Base-by-base conservation (phyloP, 2,797 vertebrate species). In the Cetoscarus ocellatus region DNA sequence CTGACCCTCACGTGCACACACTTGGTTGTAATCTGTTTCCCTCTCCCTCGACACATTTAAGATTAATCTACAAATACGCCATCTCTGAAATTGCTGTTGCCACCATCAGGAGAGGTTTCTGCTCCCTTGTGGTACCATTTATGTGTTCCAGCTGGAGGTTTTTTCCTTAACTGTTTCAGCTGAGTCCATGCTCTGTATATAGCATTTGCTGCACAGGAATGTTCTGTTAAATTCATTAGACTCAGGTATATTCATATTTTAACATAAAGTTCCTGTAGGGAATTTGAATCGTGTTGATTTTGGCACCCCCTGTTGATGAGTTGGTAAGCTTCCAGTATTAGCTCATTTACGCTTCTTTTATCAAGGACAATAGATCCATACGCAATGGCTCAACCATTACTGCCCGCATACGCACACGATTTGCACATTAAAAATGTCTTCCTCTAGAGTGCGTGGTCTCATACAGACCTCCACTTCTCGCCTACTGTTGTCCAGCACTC, bases 41-140 rank as follows among this genome's bases (percentile, higher is more conserved):
- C 59, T 50, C 60, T 68, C 19, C 19, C 38, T 52, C 48, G 42
- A n/a, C 17, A 66, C 13, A 76, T 64, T 50, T 62, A 61, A 79
- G 70, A 66, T 75, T 58, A 67, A 72, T 38, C 43, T 50, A 63
- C 36, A 79, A 76, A 82, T 56, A 79, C 70, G 56, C 19, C 18
- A 34, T 73, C 85, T 69, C 63, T 38, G 77, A 86, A 86, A 83
- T 77, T 69, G 63, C 67, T 77, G 75, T 73, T 57, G 43, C 47
- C 58, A 36, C 63, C 47, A 61, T 38, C 45, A 58, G 55, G 49
- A 68, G 55, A 66, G 17, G 27, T 51, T 36, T 76, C n/a, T 63
- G 63, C 58, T 74, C 55, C 55, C 66, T 42, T 40, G 39, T 50
- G 53, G 38, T 48, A 47, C 52, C 53, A 56, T 38, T 55, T 38